Evolutionary conservation across 2,888 invertebrate species (phyloP), one percentile per base, ranked within the genome.

Genomic region (Dryadula phaetusa): DNA sequence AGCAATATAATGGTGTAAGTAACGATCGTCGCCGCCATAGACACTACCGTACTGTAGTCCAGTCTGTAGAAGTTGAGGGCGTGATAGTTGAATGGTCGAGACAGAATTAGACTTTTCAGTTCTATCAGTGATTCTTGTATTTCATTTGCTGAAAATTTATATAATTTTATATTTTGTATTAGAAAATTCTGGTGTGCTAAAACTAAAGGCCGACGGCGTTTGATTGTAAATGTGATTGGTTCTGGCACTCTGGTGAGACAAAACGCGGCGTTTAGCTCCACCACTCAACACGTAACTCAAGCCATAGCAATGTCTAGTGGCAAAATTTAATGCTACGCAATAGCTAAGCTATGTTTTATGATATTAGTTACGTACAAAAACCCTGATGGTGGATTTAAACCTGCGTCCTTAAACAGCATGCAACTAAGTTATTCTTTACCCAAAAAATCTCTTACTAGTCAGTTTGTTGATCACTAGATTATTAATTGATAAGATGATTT

Each of bases 1-100:
- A 53, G 6, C 14, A 53, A 32, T 34, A 90, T 90, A n/a, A 90
- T 87, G 0, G 85, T 85, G 66, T 90, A 89, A 0, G 90, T 90
- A 25, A 85, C 84, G 4, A 86, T 83, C 1, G 84, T 83, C 1
- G 90, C 89, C 6, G 84, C 76, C 28, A 85, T 78, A 28, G 90
- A 87, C 0, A 82, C 73, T 2, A 89, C 73, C n/a, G 85, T 75
- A 0, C 81, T 78, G 67, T 86, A 84, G 69, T 86, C 82, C 5
- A 90, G 74, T 10, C 75, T 74, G 62, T 83, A 82, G 74, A 88
- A 86, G 67, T 86, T 79, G 0, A 82, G 82, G 76, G 86, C 80
- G 71, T 82, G 84, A 71, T 90, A 87, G 52, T 70, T 71, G 22
- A 87, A 77, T 0, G 86, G 84, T 16, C 85, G 78, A 7, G 83